Percentiles rank a stretch among this genome's conserved stretches.
phyloP scores from a whole-genome alignment of 2,888 invertebrate species.

The Lamproptera curius region DNA sequence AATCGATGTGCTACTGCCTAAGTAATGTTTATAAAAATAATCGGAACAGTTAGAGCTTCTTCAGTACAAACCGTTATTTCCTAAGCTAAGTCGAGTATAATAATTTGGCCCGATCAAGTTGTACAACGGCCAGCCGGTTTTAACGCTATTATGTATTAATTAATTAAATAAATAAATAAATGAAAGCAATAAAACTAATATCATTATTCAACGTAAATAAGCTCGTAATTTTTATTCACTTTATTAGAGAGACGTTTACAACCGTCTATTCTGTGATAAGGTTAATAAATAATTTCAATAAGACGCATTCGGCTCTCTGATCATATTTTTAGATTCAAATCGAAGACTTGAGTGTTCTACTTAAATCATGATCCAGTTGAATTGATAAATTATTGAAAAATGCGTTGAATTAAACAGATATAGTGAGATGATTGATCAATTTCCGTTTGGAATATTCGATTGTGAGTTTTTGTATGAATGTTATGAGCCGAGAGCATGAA shows the following conservation, averaged over 20 bases:
- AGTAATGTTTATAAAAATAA: slow-evolving; percentile 12
- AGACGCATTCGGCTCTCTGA: slow-evolving; percentile 16
- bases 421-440: slow-evolving; percentile 1
- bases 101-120: slow-evolving; percentile 13
- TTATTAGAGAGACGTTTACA: slow-evolving; percentile 1
- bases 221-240: slow-evolving; percentile 7
- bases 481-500: slow-evolving; percentile 40
- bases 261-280: slow-evolving; percentile 7
- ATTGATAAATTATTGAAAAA: slow-evolving; percentile 13
- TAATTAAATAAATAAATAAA: background rate
- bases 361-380: slow-evolving; percentile 9
- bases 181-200: no score
- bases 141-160: slow-evolving; percentile 5
- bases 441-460: slow-evolving; percentile 2
- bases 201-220: slow-evolving; percentile 1
- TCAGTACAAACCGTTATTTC: slow-evolving; percentile 21
- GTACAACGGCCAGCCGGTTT: slow-evolving; percentile 3
- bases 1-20: slow-evolving; percentile 14
- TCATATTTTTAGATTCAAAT: slow-evolving; percentile 12
- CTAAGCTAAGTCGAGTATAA: slow-evolving; percentile 20
- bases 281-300: slow-evolving; percentile 12
- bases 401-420: slow-evolving; percentile 4
- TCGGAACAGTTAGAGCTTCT: slow-evolving; percentile 21
- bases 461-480: slow-evolving; percentile 31
- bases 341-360: slow-evolving; percentile 8